Conservation (phyloP, 30 jellyfish, hydroid and myxozoan genomes). For the Pseudorhiza aurosa region DNA sequence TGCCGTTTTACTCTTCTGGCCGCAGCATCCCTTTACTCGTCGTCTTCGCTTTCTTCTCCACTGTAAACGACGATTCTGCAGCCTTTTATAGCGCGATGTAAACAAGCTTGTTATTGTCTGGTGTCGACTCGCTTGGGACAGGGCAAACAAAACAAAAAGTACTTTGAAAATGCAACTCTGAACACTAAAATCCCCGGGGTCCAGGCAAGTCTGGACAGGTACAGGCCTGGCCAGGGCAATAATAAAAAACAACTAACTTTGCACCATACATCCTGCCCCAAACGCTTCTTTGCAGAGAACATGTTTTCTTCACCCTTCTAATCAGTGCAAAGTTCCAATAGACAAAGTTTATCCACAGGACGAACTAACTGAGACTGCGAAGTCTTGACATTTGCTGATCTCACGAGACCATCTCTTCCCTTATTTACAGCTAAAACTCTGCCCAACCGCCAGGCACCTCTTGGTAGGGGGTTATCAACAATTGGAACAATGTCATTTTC, state of each 20-base stretch:
- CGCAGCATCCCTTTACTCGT: too few species aligned
- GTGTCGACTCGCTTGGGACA: too few species aligned
- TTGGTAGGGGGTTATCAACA: conserved; percentile 24
- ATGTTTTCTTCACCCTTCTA: conserved; percentile 1
- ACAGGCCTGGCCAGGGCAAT: too few species aligned
- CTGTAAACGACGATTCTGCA: too few species aligned
- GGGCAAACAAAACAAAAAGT: too few species aligned
- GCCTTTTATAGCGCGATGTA: too few species aligned
- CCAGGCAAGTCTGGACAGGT: too few species aligned
- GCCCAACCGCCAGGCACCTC: conserved; percentile 26
- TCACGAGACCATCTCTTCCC: conserved; percentile 25
- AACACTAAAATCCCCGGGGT: too few species aligned
- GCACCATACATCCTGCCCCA: neutral
- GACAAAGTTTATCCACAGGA: conserved; percentile 2
- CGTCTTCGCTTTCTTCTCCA: too few species aligned
- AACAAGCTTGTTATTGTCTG: too few species aligned
- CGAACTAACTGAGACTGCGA: neutral
- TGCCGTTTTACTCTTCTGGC: too few species aligned
- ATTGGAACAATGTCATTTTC: conserved; percentile 44
- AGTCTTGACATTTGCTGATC: conserved; percentile 14
- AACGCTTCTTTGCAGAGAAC: neutral
- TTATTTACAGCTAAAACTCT: conserved; percentile 1
- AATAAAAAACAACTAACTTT: neutral
- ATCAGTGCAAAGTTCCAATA: conserved; percentile 5
- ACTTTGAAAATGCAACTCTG: too few species aligned